Conservation (phyloP, 2,888 invertebrate species). For the Himalopsyche japonica region DNA sequence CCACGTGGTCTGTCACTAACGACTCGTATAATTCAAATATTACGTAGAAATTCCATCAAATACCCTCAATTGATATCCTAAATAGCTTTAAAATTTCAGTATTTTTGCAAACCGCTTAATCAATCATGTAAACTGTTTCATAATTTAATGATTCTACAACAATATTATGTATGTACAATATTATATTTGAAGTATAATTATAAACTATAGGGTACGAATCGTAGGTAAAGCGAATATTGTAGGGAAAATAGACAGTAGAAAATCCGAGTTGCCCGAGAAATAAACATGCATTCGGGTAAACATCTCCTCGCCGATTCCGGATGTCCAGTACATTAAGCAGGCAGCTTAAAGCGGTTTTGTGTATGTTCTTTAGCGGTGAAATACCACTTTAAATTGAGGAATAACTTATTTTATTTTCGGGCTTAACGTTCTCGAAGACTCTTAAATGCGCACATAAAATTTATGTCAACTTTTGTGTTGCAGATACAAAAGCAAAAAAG, state of each 20-base stretch:
- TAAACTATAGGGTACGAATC: not conserved
- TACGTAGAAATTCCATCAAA: no score
- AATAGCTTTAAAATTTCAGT: no score
- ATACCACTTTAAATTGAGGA: not conserved
- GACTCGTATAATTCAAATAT: no score
- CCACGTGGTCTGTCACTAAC: no score
- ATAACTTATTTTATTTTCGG: not conserved
- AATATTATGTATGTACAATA: no score
- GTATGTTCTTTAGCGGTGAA: not conserved
- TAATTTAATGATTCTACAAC: no score
- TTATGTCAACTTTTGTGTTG: not conserved
- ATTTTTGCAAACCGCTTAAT: no score
- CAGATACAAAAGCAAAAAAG: not conserved
- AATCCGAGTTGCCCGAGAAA: not conserved
- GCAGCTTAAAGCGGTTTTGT: constrained; percentile 7
- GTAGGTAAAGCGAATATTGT: not conserved
- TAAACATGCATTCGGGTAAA: constrained; percentile 15
- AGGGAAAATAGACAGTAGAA: not conserved
- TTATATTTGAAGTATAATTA: no score
- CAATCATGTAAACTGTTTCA: no score
- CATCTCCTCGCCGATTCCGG: constrained; percentile 4
- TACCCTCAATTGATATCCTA: no score
- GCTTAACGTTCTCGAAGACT: constrained; percentile 2
- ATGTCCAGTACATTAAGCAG: constrained; percentile 20
- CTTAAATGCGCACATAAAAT: not conserved